These are phyloP conservation scores for Diglossa cyanea DNA, from an alignment of 2,797 vertebrate genomes.

Conservation along the genomic window DNA sequence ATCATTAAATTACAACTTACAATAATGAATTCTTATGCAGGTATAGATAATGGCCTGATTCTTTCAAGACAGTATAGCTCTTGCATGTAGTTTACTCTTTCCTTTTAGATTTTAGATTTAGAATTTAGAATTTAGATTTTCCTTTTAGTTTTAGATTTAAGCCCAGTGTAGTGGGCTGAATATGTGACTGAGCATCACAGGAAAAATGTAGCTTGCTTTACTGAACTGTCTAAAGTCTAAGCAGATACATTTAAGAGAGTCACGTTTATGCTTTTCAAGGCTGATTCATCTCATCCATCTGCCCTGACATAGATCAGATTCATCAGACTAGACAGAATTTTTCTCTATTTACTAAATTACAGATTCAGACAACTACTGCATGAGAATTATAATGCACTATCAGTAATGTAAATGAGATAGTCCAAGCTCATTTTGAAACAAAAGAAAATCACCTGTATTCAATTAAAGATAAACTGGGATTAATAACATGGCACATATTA, in stretches of 20 bases:
- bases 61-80: not conserved
- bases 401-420: not conserved
- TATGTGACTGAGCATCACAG: not conserved
- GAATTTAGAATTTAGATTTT: not conserved
- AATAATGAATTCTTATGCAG: not conserved
- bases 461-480: not conserved
- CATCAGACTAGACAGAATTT: not conserved
- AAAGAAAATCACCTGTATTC: not conserved
- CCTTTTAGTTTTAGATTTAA: not conserved
- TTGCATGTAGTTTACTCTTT: not conserved
- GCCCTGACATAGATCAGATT: not conserved
- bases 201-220: not conserved
- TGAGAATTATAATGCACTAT: not conserved
- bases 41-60: not conserved
- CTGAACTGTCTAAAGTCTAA: not conserved
- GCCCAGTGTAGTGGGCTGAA: not conserved
- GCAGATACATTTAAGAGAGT: not conserved
- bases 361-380: not conserved
- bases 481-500: not conserved
- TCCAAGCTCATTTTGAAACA: not conserved
- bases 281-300: not conserved
- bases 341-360: not conserved
- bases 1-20: not conserved
- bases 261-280: not conserved
- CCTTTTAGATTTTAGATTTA: not conserved